Base-by-base conservation (phyloP, 2,888 invertebrate species). In the Pediacus dermestoides region DNA sequence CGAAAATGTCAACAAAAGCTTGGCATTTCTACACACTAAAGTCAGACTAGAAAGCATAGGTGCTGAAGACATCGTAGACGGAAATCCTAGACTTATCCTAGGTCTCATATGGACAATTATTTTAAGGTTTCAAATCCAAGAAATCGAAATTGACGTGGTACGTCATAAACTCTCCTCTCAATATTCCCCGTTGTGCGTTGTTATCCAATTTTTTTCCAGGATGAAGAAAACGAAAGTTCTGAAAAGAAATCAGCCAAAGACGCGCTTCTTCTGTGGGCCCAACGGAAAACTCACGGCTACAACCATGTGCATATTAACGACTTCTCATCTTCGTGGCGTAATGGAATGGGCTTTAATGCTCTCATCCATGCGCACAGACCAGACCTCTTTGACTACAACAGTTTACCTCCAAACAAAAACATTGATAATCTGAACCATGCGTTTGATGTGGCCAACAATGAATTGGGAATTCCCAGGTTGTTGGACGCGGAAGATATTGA, bases 51-150 rank as follows among this genome's bases (percentile, higher is more conserved):
- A 97, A 74, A 96, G 94, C 61, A 97, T 99, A 63, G 97, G 97
- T 49, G 96, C 97, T 9, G 96, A 97, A 72, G 97, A 99, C 70
- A 97, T 99, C 52, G 94, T 96, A 46, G 97, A 99, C 70, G 93
- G 96, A 16, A 97, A 97, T 75, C 94, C 92, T 26, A 80, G 95
- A 32, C 79, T 99, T 50, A 99, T 97, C 67, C 81, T 99, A 50
- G 97, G 97, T 57, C 80, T 99, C 34, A 95, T 99, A 55, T 99
- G 97, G 97, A 99, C 97, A 44, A 99, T 99, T 64, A 99, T 99
- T 73, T 78, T 99, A 52, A 78, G 97, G 45, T 99, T 99, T 78
- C 96, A 97, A 78, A 99, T 99, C 59, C 96, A 95, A 71, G 94
- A 94, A 76, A 95, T 95, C 59, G 94, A 93, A 74, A 94, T 95